Base-by-base conservation (phyloP, 2,888 invertebrate genomes). In the Rotaria socialis region DNA sequence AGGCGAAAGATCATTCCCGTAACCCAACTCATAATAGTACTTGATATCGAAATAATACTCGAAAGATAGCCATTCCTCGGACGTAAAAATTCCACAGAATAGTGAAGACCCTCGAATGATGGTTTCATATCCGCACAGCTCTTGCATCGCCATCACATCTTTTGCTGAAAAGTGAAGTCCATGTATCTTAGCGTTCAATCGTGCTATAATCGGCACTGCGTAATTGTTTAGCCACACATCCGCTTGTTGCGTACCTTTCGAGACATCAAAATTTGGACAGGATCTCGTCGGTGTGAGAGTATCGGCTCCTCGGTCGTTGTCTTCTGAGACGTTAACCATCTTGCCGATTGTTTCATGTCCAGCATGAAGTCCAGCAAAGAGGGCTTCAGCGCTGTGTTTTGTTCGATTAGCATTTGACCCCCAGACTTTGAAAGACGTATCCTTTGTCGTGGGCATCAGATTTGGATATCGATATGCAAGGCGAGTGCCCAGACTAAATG, bases 21-120 rank as follows among this genome's bases (percentile, higher is more conserved):
- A 60, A 27, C 60, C 60, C 5, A 60, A 27, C 60, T 60, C n/a
- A 60, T 60, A 60, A n/a, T 60, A 27, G 60, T 60, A 60, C 27
- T 60, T 60, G 10, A 60, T 60, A 27, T 60, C 60, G 14, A 60
- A 60, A 60, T 60, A 60, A 11, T 60, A 60, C 10, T 60, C 60
- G 27, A 60, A 60, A 60, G 60, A 60, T n/a, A 60, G n/a, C 60
- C 60, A 60, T 60, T 60, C 60, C 24, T 60, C n/a, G 10, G 60
- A 11, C n/a, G 60, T 60, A 60, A 60, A 60, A 27, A 60, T 60
- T n/a, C n/a, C n/a, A 60, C 60, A 60, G n/a, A 60, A 60, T 1
- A 11, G 60, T 27, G 60, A 60, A n/a, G 60, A 60, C 22, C 60
- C 60, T n/a, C 60, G 60, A n/a, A 60, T 60, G 60, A 60, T 27